phyloP scores from a whole-genome alignment of 2,888 invertebrate genomes.

The Arge pagana region DNA sequence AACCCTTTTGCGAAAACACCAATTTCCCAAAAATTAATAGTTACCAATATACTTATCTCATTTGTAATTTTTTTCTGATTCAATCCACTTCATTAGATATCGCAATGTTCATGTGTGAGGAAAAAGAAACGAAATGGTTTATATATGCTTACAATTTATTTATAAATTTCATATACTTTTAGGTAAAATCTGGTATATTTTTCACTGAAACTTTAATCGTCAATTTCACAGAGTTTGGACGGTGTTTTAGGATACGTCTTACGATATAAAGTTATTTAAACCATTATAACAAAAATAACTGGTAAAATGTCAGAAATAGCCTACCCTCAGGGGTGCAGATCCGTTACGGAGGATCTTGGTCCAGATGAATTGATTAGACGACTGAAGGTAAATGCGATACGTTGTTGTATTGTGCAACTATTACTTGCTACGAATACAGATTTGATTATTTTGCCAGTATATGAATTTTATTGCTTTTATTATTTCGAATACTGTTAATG shows the following conservation, averaged over 20 bases:
- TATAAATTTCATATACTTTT: too few species aligned
- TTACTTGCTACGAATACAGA: not conserved
- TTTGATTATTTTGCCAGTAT: not conserved
- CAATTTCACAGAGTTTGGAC: constrained; percentile 53
- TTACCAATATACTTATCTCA: too few species aligned
- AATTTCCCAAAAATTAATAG: too few species aligned
- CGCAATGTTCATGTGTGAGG: too few species aligned
- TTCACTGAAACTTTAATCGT: too few species aligned
- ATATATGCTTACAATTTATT: too few species aligned
- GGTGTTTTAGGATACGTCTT: constrained; percentile 49
- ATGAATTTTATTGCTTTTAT: not conserved
- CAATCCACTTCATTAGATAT: too few species aligned
- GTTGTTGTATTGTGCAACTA: constrained; percentile 7
- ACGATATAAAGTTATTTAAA: constrained; percentile 33
- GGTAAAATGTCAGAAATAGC: constrained; percentile 82
- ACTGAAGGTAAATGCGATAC: constrained; percentile 72
- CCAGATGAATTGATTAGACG: constrained; percentile 94
- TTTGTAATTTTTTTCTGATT: too few species aligned
- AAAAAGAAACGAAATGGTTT: too few species aligned
- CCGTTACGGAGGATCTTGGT: constrained; percentile 91
- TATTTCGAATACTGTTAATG: not conserved
- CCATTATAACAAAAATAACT: constrained; percentile 26
- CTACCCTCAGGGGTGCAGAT: constrained; percentile 94
- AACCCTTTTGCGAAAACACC: too few species aligned
- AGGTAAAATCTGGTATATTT: too few species aligned